Conservation (phyloP, 2,113 vertebrate species). For the Leucosticte australis region DNA sequence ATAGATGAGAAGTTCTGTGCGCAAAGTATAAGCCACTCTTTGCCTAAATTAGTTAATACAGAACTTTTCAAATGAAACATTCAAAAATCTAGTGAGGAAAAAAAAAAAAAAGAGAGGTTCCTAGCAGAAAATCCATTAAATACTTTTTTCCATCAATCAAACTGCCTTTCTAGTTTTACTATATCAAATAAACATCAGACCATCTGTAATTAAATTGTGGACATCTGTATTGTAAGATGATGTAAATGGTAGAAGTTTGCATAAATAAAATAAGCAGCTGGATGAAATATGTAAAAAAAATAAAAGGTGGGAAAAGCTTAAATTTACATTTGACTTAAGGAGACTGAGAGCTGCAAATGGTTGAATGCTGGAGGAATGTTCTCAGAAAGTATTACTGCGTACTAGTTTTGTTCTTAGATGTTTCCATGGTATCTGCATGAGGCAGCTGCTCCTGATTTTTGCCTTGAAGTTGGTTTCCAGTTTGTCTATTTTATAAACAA, state of each 20-base stretch:
- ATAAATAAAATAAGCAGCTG: not conserved
- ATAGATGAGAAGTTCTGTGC: not conserved
- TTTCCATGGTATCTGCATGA: not conserved
- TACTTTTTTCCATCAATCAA: not conserved
- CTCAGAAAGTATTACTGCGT: not conserved
- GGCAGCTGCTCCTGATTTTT: not conserved
- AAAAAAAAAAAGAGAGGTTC: not conserved
- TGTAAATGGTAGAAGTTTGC: not conserved
- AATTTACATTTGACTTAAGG: not conserved
- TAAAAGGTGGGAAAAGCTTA: not conserved
- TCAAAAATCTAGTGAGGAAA: not conserved
- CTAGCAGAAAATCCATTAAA: not conserved
- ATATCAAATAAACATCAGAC: not conserved
- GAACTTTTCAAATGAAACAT: not conserved
- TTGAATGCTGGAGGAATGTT: not conserved
- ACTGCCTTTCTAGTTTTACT: not conserved
- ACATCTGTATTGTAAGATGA: not conserved
- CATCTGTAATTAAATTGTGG: not conserved
- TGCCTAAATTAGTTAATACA: not conserved
- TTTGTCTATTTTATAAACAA: not conserved
- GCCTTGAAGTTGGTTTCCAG: not conserved
- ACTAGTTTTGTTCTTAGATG: not conserved
- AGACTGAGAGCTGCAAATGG: not conserved
- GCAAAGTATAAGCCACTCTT: not conserved
- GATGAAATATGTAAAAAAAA: not conserved